Evolutionary conservation across 2,888 invertebrate genomes (phyloP).

Genomic region (Patella depressa): DNA sequence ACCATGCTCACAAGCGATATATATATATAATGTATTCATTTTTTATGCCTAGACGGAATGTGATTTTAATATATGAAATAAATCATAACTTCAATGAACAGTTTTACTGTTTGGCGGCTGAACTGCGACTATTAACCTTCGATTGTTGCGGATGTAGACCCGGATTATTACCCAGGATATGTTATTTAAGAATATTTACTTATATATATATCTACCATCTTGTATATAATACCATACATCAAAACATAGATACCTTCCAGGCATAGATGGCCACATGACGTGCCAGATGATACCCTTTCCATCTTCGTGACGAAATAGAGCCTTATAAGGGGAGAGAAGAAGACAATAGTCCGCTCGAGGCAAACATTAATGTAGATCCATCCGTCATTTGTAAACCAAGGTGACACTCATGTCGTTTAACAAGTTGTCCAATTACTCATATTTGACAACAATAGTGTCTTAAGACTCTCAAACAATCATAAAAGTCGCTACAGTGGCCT

Average conservation of each 20-base stretch:
- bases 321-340: neutral
- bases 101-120: too few species aligned
- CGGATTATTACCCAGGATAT: too few species aligned
- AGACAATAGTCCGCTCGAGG: constrained; percentile 8
- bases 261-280: constrained; percentile 6
- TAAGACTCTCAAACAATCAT: constrained; percentile 8
- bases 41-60: too few species aligned
- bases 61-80: too few species aligned
- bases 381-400: constrained; percentile 7
- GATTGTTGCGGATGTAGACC: too few species aligned
- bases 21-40: too few species aligned
- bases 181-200: too few species aligned
- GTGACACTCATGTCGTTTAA: constrained; percentile 5
- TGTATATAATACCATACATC: neutral
- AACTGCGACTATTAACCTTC: too few species aligned
- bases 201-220: too few species aligned
- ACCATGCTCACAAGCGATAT: too few species aligned
- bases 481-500: constrained; percentile 10
- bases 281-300: neutral
- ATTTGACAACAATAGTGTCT: constrained; percentile 9
- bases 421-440: constrained; percentile 10
- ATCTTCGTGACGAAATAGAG: constrained; percentile 9
- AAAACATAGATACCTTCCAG: neutral
- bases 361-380: constrained; percentile 2
- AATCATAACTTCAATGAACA: too few species aligned